Evolutionary conservation across 2,113 vertebrate genomes (phyloP).

Genomic region (Crocuta crocuta): DNA sequence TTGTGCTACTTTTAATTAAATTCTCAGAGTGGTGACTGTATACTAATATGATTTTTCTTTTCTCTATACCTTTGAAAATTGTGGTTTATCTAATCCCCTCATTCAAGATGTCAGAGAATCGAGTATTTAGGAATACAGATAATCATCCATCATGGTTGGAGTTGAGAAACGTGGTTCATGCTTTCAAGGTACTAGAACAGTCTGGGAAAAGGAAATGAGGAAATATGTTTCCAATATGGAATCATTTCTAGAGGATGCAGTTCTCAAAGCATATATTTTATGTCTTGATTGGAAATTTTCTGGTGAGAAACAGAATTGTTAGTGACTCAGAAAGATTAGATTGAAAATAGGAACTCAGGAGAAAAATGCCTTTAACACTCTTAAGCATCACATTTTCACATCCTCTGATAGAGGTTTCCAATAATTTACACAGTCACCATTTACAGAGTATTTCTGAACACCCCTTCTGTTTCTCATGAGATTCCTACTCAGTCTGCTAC

Average conservation of each 20-base stretch:
- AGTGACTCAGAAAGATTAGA: not conserved
- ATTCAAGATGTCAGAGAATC: not conserved
- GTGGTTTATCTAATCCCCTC: not conserved
- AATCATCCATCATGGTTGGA: not conserved
- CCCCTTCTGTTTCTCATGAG: not conserved
- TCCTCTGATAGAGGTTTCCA: not conserved
- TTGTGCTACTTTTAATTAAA: conserved; percentile 63
- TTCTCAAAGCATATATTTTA: not conserved
- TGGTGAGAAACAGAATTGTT: not conserved
- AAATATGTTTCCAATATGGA: not conserved
- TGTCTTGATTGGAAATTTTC: not conserved
- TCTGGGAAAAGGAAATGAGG: not conserved
- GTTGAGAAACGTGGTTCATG: not conserved
- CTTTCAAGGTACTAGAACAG: not conserved
- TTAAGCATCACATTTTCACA: not conserved
- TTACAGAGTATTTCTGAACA: not conserved
- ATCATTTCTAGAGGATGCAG: not conserved
- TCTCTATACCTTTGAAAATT: not conserved
- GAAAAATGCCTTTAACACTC: not conserved
- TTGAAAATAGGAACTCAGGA: not conserved
- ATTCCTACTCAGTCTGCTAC: not conserved
- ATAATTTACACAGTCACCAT: not conserved
- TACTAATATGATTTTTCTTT: conserved; percentile 43
- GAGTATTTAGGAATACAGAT: conserved; percentile 12
- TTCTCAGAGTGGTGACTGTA: not conserved